These are phyloP conservation scores for Priocnemis perturbator DNA, from an alignment of 2,888 invertebrate genomes.

Conservation along the genomic window DNA sequence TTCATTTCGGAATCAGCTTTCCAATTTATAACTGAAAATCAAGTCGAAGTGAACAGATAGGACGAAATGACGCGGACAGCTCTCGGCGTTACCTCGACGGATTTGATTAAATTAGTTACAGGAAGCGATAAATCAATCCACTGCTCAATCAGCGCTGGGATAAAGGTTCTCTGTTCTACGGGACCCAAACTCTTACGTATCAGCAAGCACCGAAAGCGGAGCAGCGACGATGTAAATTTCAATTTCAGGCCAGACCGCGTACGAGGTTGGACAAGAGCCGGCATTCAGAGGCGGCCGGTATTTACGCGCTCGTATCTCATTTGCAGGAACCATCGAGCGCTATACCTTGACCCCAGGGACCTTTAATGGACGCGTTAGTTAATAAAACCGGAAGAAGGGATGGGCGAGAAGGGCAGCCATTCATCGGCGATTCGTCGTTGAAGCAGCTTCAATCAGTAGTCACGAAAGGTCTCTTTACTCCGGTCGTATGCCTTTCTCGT, in stretches of 20 bases:
- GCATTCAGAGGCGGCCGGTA: slow-evolving; percentile 43
- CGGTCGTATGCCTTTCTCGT: not conserved
- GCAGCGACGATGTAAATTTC: slow-evolving; percentile 48
- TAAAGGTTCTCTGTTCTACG: slow-evolving; percentile 40
- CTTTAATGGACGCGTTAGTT: slow-evolving; percentile 54
- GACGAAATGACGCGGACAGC: too few species aligned
- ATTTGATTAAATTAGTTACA: too few species aligned
- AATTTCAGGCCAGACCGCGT: slow-evolving; percentile 32
- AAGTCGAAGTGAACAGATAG: too few species aligned
- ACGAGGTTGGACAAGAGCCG: slow-evolving; percentile 37
- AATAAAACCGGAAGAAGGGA: slow-evolving; percentile 58
- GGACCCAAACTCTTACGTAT: slow-evolving; percentile 22
- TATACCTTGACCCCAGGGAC: slow-evolving; percentile 12
- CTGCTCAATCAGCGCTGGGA: slow-evolving; percentile 7
- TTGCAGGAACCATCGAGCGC: slow-evolving; percentile 22
- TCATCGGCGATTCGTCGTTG: slow-evolving; percentile 26
- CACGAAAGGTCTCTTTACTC: slow-evolving; percentile 21
- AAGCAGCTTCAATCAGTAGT: slow-evolving; percentile 37
- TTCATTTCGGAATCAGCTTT: too few species aligned
- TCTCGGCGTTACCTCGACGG: too few species aligned
- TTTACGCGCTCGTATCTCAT: slow-evolving; percentile 36
- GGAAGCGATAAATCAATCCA: too few species aligned
- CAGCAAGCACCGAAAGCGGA: slow-evolving; percentile 34
- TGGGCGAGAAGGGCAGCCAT: slow-evolving; percentile 31
- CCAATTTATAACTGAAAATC: too few species aligned